Evolutionary conservation across 1,140 invertebrate species (phyloP).

Genomic region (Neodiprion fabricii): DNA sequence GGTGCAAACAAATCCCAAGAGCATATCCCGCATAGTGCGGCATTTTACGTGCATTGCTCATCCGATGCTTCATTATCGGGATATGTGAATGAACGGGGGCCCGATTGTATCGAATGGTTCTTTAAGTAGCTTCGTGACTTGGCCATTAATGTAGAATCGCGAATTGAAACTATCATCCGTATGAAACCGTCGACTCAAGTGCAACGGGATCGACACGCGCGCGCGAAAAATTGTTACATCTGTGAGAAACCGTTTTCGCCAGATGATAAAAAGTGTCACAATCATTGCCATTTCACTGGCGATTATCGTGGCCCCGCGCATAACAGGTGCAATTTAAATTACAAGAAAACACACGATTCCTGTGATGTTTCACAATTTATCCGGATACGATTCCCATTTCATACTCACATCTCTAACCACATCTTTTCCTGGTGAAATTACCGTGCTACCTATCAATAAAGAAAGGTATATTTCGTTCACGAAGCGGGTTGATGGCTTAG

Average conservation of each 20-base stretch:
- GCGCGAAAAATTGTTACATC: slow-evolving; percentile 29
- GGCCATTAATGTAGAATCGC: slow-evolving; percentile 30
- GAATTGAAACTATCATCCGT: slow-evolving; percentile 20
- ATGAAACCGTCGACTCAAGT: slow-evolving; percentile 20
- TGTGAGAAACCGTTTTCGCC: slow-evolving; percentile 33
- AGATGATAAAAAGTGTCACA: slow-evolving; percentile 29
- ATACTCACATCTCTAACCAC: slow-evolving; percentile 30
- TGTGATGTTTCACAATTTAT: slow-evolving; percentile 26
- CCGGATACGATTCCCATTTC: slow-evolving; percentile 18
- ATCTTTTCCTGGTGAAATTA: slow-evolving; percentile 47
- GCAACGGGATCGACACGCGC: slow-evolving; percentile 12
- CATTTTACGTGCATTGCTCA: slow-evolving; percentile 46
- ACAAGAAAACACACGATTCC: slow-evolving; percentile 36
- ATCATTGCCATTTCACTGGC: too few relatives aligned
- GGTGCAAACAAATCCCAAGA: not conserved
- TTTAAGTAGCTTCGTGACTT: slow-evolving; percentile 32
- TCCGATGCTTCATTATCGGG: slow-evolving; percentile 41
- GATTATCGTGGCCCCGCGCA: slow-evolving; percentile 35
- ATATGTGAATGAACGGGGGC: slow-evolving; percentile 39
- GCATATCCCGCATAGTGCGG: slow-evolving; percentile 19
- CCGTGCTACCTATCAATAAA: slow-evolving; percentile 44
- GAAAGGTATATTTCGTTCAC: slow-evolving; percentile 35
- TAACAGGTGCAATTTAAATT: slow-evolving; percentile 49
- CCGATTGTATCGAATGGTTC: slow-evolving; percentile 40
- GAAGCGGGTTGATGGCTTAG: slow-evolving; percentile 27